Base-by-base conservation (phyloP, 2,888 invertebrate genomes). In the Stomorhina lunata region DNA sequence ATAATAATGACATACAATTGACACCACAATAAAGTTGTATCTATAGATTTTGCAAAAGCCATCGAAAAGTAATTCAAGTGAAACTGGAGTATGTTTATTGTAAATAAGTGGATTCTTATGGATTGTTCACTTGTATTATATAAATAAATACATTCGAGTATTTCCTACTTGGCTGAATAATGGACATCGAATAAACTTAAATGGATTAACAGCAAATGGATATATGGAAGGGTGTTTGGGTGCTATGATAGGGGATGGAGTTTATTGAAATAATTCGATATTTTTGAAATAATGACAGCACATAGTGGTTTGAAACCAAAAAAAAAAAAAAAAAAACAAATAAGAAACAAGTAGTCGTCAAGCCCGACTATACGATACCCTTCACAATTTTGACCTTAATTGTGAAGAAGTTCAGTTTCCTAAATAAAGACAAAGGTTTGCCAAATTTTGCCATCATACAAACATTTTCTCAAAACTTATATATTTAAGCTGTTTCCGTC, bases 1-100 rank as follows among this genome's bases (percentile, higher is more conserved):
- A 68, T 73, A 81, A 81, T 75, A 81, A 78, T 81, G 78, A 53
- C 55, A 61, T 55, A 53, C 77, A 78, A 81, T 75, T 81, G 81
- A 73, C 66, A 81, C n/a, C n/a, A n/a, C 73, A 72, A 72, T 77
- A 81, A 81, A 78, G 45, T 77, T 68, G 25, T 63, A 15, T n/a
- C n/a, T n/a, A n/a, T 59, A 22, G 50, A 10, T 43, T 53, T 22
- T 53, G 10, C n/a, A 53, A 76, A 53, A 59, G 40, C 68, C 76
- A 59, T 59, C 25, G n/a, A 50, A n/a, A 50, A 68, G 32, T 55
- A 27, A 55, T 32, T 32, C 15, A 53, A 48, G 61, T 45, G 7
- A 68, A 32, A 32, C 22, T 40, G 32, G 20, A 55, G 22, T n/a
- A 57, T 22, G 2, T 43, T 34, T 0, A 4, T n/a, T 29, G 22